A percentile compares a stretch with the other conserved stretches of the same genome.
Conservation (phyloP, 2,797 vertebrate species). For the Tamandua tetradactyla region DNA sequence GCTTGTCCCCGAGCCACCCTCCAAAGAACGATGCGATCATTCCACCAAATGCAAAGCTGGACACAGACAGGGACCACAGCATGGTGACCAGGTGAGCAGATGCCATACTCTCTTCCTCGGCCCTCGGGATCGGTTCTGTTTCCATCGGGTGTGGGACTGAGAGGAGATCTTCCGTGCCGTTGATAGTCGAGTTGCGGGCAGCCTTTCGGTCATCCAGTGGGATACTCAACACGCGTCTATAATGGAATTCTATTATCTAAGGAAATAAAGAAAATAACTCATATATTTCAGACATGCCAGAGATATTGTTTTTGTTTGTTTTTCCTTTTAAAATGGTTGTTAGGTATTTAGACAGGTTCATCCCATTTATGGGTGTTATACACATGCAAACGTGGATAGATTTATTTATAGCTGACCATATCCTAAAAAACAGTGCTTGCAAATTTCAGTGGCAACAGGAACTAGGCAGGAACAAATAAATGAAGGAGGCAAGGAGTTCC, state of each 20-base stretch:
- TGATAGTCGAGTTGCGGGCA: background rate
- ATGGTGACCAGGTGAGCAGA: constrained; percentile 85
- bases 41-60: constrained; percentile 93
- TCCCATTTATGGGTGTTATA: background rate
- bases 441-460: background rate
- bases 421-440: background rate
- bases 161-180: constrained; percentile 12
- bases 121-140: background rate
- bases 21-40: constrained; percentile 96
- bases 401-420: background rate
- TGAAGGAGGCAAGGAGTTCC: background rate
- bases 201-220: constrained; percentile 51
- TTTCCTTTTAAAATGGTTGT: background rate
- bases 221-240: constrained; percentile 87
- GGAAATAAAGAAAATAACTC: background rate
- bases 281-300: constrained; percentile 5
- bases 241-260: constrained; percentile 93
- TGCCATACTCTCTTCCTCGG: constrained; percentile 29
- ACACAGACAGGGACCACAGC: constrained; percentile 96
- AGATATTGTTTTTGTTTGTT: background rate
- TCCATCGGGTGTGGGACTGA: rapidly evolving
- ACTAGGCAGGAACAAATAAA: background rate
- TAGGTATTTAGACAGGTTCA: background rate
- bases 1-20: constrained; percentile 92
- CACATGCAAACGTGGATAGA: background rate